phyloP scores from a whole-genome alignment of 2,797 vertebrate species.

The Lates japonicus region DNA sequence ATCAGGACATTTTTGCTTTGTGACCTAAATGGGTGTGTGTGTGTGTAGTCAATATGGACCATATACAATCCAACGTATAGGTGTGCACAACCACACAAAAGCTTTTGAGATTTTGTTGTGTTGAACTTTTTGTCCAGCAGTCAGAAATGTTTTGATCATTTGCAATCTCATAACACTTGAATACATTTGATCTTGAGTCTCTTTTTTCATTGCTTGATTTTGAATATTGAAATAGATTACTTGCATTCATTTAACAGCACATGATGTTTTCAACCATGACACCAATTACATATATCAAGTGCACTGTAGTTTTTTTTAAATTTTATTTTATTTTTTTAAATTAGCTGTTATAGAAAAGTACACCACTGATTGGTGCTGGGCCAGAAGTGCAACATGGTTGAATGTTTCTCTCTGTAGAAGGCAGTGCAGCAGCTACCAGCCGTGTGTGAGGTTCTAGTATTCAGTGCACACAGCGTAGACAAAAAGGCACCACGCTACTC shows the following conservation, averaged over 20 bases:
- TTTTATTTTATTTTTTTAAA: neutral
- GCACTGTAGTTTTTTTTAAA: neutral
- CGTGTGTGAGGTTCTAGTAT: neutral
- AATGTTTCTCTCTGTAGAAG: neutral
- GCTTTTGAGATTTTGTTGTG: neutral
- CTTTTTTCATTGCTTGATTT: neutral
- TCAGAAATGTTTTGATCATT: neutral
- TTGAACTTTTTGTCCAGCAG: neutral
- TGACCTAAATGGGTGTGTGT: slow-evolving; percentile 34
- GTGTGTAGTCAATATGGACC: neutral
- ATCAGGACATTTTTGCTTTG: slow-evolving; percentile 10
- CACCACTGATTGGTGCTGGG: neutral
- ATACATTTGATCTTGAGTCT: neutral
- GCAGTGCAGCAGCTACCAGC: neutral
- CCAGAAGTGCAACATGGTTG: neutral
- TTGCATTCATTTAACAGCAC: neutral
- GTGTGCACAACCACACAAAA: slow-evolving; percentile 8
- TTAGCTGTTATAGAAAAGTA: neutral
- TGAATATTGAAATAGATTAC: neutral
- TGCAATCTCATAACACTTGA: neutral
- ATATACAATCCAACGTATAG: neutral
- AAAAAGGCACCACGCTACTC: neutral
- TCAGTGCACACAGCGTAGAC: neutral
- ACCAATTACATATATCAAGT: neutral
- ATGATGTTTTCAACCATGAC: neutral